phyloP scores from a whole-genome alignment of 2,888 invertebrate species.

The Euplexia lucipara region DNA sequence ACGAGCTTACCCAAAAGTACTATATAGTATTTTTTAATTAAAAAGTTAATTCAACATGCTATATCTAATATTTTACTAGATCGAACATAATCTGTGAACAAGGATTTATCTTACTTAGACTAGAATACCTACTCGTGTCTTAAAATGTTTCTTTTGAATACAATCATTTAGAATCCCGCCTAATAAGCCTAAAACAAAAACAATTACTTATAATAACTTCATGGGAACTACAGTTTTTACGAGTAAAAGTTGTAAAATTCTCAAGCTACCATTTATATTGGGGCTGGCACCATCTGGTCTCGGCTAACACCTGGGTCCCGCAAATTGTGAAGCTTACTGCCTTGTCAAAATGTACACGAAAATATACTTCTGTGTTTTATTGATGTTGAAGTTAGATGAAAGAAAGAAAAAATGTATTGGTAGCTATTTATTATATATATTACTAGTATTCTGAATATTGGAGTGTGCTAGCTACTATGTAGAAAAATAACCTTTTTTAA shows the following conservation, averaged over 20 bases:
- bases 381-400: conserved; percentile 9
- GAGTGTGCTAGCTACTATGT: no score
- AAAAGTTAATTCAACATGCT: no score
- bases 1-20: no score
- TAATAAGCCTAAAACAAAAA: conserved; percentile 41
- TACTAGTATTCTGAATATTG: no score
- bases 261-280: conserved; percentile 41
- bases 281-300: conserved; percentile 35
- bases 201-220: conserved; percentile 49
- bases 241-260: conserved; percentile 40
- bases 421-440: no score
- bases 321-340: conserved; percentile 45
- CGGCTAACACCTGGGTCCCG: conserved; percentile 42
- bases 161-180: conserved; percentile 8
- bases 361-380: conserved; percentile 41
- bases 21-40: no score
- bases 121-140: neutral
- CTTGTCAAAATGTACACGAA: conserved; percentile 35
- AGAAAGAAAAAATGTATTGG: no score
- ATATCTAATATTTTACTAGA: no score
- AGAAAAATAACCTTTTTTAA: no score
- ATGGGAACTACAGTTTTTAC: conserved; percentile 40
- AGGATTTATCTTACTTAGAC: neutral
- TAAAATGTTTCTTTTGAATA: neutral
- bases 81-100: neutral